Evolutionary conservation across 2,113 vertebrate genomes (phyloP).

Genomic region (Willisornis vidua): DNA sequence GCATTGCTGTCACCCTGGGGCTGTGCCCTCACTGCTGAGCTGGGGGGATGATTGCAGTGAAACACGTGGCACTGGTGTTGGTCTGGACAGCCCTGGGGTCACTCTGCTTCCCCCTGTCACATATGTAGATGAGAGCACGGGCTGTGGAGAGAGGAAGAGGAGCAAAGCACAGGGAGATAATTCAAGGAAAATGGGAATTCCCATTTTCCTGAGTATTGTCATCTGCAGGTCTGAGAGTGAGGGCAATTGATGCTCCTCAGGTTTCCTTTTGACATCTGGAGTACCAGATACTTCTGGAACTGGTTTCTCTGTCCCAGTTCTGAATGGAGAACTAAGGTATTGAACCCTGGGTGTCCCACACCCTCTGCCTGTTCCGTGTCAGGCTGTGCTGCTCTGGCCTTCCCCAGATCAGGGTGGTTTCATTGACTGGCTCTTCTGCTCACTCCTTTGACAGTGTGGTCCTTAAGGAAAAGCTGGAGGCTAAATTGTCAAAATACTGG

Average conservation of each 20-base stretch:
- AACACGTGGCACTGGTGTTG: fast-evolving
- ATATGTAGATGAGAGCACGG: fast-evolving
- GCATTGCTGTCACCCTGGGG: fast-evolving
- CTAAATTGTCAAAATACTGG: background rate
- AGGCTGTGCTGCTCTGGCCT: background rate
- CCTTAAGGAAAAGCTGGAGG: background rate
- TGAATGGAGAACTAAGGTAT: fast-evolving
- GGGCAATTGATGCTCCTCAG: background rate
- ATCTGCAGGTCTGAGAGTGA: background rate
- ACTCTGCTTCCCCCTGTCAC: background rate
- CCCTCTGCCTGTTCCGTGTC: fast-evolving
- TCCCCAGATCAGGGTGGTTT: background rate
- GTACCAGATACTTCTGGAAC: background rate
- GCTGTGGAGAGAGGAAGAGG: background rate
- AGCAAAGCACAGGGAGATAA: background rate
- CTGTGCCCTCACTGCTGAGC: fast-evolving
- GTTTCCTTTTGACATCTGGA: background rate
- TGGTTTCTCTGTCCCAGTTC: background rate
- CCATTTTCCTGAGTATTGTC: fast-evolving
- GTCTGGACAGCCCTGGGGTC: background rate
- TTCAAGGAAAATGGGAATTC: background rate
- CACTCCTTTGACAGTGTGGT: background rate
- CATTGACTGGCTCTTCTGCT: background rate
- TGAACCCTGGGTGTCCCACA: fast-evolving
- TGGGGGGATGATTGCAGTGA: fast-evolving